Conservation (phyloP, 2,113 vertebrate species). For the Tachysurus vachellii region DNA sequence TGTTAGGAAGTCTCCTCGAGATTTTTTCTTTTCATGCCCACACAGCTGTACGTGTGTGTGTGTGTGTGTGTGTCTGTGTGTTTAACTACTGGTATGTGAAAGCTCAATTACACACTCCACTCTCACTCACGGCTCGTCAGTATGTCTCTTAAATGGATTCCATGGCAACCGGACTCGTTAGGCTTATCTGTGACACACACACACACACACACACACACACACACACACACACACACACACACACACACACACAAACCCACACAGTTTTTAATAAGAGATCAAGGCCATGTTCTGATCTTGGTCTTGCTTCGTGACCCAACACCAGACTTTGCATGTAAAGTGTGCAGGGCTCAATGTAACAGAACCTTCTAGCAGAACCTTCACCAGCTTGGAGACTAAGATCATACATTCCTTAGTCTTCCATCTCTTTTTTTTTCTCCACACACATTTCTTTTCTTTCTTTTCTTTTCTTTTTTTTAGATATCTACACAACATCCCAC, state of each 20-base stretch:
- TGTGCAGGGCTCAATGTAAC: neutral
- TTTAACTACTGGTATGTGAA: slow-evolving; percentile 23
- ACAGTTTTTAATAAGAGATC: slow-evolving; percentile 6
- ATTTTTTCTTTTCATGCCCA: neutral
- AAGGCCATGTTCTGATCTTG: slow-evolving; percentile 8
- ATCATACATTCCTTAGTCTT: neutral
- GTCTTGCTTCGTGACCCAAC: neutral
- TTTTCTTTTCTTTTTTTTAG: neutral
- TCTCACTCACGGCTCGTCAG: slow-evolving; percentile 34
- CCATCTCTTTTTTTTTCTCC: neutral
- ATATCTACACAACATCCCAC: neutral
- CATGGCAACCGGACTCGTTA: slow-evolving; percentile 45
- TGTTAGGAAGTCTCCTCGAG: neutral
- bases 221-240: neutral
- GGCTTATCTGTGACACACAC: slow-evolving; percentile 1
- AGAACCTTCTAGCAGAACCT: neutral
- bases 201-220: slow-evolving; percentile 6
- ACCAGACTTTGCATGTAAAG: neutral
- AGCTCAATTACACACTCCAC: slow-evolving; percentile 47
- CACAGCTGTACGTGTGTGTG: neutral
- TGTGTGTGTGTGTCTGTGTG: slow-evolving; percentile 12
- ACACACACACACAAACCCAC: neutral
- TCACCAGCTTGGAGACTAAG: neutral
- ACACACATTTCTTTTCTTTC: too few species aligned
- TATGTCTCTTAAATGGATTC: slow-evolving; percentile 40